A percentile compares a stretch with the other conserved stretches of the same genome.
phyloP scores from a whole-genome alignment of 2,113 vertebrate species.

The Tricholaema leucomelas region DNA sequence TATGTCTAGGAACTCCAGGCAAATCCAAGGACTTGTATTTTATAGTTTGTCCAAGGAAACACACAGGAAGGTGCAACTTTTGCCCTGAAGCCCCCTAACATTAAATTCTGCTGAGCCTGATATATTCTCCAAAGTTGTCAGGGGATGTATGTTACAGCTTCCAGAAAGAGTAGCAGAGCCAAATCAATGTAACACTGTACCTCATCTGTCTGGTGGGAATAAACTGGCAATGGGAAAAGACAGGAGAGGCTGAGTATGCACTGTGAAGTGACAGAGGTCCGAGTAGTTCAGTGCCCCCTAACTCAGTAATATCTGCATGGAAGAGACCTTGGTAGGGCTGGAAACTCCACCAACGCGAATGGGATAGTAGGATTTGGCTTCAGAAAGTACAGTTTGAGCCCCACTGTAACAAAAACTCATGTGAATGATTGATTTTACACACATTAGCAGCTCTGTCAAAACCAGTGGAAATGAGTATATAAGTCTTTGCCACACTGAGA shows the following conservation, averaged over 20 bases:
- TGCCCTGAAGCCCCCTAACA: background rate
- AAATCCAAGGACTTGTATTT: background rate
- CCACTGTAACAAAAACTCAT: background rate
- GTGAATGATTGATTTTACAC: background rate
- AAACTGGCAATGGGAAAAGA: background rate
- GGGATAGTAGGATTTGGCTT: background rate
- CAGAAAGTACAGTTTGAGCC: background rate
- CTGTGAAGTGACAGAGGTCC: fast-evolving
- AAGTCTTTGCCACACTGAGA: background rate
- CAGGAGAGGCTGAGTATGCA: background rate
- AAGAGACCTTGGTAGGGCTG: background rate
- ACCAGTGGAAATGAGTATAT: background rate
- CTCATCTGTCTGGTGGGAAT: background rate
- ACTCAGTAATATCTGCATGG: fast-evolving
- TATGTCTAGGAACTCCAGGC: background rate
- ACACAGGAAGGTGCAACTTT: background rate
- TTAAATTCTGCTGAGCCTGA: background rate
- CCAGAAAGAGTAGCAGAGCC: background rate
- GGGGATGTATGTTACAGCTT: background rate
- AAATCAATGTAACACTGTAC: background rate
- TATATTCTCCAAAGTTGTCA: background rate
- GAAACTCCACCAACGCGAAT: background rate
- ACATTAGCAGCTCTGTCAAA: background rate
- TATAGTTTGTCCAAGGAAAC: background rate
- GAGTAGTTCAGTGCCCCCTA: background rate